These are phyloP conservation scores for Cantharis flavilabris DNA, from an alignment of 2,888 invertebrate species.

Conservation along the genomic window DNA sequence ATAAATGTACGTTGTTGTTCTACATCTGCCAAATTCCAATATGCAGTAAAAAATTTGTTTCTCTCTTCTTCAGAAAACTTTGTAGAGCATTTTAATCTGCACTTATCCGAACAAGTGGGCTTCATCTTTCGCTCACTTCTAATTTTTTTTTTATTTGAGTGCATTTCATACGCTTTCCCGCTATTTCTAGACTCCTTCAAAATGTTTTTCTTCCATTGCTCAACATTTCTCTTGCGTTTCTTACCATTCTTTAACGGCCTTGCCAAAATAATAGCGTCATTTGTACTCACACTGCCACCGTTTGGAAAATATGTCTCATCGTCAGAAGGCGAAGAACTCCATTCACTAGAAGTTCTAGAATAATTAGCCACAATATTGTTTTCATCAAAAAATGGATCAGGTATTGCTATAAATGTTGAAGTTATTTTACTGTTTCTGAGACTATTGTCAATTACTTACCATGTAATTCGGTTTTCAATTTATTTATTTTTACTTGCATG, in stretches of 20 bases:
- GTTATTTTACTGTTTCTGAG: too few species aligned
- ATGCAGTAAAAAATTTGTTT: neutral
- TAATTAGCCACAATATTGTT: too few species aligned
- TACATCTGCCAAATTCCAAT: conserved; percentile 2
- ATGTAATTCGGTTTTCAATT: too few species aligned
- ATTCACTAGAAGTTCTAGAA: too few species aligned
- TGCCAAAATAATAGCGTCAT: neutral
- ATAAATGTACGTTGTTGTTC: conserved; percentile 2
- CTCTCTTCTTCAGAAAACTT: conserved; percentile 6
- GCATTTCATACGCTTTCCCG: neutral
- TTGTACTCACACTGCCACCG: too few species aligned
- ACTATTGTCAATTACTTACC: too few species aligned
- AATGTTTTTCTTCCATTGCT: neutral
- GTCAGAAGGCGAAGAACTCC: too few species aligned
- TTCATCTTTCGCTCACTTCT: neutral
- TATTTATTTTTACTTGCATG: too few species aligned
- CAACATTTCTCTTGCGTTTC: neutral
- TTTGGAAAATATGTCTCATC: too few species aligned
- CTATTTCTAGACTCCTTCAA: neutral
- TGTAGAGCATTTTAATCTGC: conserved; percentile 3
- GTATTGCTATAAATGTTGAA: too few species aligned
- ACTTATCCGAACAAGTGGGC: neutral
- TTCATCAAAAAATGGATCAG: too few species aligned
- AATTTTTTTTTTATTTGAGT: neutral
- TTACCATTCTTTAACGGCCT: neutral